A percentile compares a stretch with the other conserved stretches of the same genome.
Evolutionary conservation across 1,140 invertebrate species (phyloP).

Genomic region (Zaprionus davidi): DNA sequence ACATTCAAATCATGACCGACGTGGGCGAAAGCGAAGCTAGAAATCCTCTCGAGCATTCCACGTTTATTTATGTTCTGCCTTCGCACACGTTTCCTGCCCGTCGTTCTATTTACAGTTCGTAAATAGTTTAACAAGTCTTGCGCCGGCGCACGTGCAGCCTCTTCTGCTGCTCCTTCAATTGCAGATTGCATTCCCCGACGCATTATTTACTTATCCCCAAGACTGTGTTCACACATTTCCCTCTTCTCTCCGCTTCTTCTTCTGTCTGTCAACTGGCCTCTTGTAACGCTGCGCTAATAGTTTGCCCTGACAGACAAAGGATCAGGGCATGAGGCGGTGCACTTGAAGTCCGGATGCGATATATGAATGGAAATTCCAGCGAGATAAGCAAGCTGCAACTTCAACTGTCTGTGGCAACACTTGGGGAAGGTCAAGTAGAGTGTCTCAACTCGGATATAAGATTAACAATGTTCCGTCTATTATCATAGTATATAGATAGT

Average conservation of each 20-base stretch:
- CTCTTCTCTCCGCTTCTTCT: not conserved
- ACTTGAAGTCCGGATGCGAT: conserved; percentile 31
- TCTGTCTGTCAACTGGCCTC: conserved; percentile 12
- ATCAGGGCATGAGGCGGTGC: conserved; percentile 8
- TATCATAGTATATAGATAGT: not conserved
- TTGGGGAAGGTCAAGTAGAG: conserved; percentile 14
- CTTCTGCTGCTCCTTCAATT: conserved; percentile 1
- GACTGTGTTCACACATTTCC: conserved; percentile 20
- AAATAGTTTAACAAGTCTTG: conserved; percentile 39
- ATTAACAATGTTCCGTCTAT: conserved; percentile 6
- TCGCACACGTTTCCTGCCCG: conserved; percentile 14
- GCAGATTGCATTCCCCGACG: conserved; percentile 12
- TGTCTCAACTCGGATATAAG: not conserved
- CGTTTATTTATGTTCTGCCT: not conserved
- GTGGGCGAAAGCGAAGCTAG: not conserved
- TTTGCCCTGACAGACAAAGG: conserved; percentile 57
- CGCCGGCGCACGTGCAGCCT: conserved; percentile 38
- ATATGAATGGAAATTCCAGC: conserved; percentile 10
- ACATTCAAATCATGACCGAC: conserved; percentile 12
- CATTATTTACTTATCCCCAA: not conserved
- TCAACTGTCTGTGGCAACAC: not conserved
- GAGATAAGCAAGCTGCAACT: conserved; percentile 3
- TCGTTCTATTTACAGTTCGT: conserved; percentile 26
- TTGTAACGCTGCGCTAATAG: conserved; percentile 42
- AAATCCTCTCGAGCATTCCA: not conserved